Conservation (phyloP, 2,888 invertebrate genomes). For the Dendrolimus pini region DNA sequence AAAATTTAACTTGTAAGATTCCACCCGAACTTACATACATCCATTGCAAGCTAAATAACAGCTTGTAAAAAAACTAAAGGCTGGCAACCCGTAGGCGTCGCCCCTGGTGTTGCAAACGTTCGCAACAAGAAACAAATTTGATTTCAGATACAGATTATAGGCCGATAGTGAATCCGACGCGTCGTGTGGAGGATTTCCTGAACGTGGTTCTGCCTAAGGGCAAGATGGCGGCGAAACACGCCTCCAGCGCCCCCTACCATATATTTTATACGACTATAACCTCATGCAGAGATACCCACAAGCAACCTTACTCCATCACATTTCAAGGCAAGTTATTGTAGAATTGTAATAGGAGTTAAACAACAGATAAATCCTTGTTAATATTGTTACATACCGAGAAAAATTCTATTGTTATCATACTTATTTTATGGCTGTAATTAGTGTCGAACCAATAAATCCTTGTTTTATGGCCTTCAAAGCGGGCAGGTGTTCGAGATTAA, state of each 20-base stretch:
- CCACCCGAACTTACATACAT: too few species aligned
- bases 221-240: conserved; percentile 80
- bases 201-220: conserved; percentile 76
- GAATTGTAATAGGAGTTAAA: neutral
- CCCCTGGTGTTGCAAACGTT: too few species aligned
- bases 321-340: conserved; percentile 75
- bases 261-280: conserved; percentile 86
- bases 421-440: neutral
- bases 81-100: too few species aligned
- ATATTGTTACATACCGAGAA: too few species aligned
- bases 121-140: too few species aligned
- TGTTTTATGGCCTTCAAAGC: too few species aligned
- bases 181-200: conserved; percentile 55
- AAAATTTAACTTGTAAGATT: too few species aligned
- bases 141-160: conserved; percentile 44
- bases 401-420: neutral
- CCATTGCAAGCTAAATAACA: too few species aligned
- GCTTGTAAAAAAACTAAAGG: too few species aligned
- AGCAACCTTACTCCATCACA: conserved; percentile 80
- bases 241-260: conserved; percentile 82
- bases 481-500: too few species aligned
- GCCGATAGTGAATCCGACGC: conserved; percentile 47
- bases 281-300: conserved; percentile 78
- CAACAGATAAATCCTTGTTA: too few species aligned
- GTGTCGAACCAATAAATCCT: too few species aligned